Base-by-base conservation (phyloP, 2,113 vertebrate species). In the Macaca nemestrina region DNA sequence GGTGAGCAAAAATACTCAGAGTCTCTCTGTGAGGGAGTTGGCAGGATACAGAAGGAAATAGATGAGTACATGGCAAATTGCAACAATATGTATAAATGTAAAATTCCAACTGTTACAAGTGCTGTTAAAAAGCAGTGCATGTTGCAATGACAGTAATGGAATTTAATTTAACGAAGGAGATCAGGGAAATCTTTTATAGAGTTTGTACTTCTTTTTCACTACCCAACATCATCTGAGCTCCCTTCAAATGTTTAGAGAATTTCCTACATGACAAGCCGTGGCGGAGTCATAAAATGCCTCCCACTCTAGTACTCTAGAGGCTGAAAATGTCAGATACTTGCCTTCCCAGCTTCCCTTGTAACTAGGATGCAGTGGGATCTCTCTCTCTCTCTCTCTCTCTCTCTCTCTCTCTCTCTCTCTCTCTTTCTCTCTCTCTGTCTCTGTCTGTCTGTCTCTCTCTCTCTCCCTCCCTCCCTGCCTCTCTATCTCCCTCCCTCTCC, bases 341-440 rank as follows among this genome's bases (percentile, higher is more conserved):
- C 17, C 64, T 88, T 35, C 1, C 61, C 20, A 79, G 43, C 8
- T 88, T 91, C 48, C 9, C 11, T 88, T 78, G 1, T 14, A 16
- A 27, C 14, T 75, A 38, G 35, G 9, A 84, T 55, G 20, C 30
- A 72, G 0, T 72, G 9, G 1, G 16, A 8, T 27, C 0, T 59
- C 17, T 72, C 25, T 90, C 75, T n/a, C n/a, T n/a, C n/a, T n/a
- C n/a, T n/a, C n/a, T n/a, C n/a, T 3, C 50, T 40, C 73, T 32
- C 6, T 27, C 1, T 6, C 17, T 32, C 2, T 5, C 5, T 3
- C 0, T 30, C 23, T 25, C 25, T 20, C 10, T 20, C 40, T 64
- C 20, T 35, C 0, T n/a, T 6, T 45, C 22, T 78, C 55, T 5
- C 67, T 25, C 10, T 11, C 48, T 11, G 40, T 40, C 40, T 40